Conservation (phyloP, 2,113 vertebrate genomes). For the Corythoichthys haematopterus region DNA sequence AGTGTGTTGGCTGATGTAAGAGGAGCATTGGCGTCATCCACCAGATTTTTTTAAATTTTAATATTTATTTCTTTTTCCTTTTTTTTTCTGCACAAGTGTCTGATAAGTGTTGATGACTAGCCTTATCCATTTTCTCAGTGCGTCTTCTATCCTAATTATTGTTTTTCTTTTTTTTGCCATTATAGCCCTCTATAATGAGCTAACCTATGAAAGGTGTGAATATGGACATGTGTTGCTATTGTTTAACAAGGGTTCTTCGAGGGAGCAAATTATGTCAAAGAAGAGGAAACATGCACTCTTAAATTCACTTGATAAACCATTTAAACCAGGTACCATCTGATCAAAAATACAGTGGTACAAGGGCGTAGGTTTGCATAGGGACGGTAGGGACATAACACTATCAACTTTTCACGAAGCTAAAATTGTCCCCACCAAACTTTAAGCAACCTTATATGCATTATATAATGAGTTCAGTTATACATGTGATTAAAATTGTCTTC, state of each 20-base stretch:
- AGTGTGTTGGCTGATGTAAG: neutral
- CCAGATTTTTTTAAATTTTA: neutral
- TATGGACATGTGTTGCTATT: neutral
- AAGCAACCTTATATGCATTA: no score
- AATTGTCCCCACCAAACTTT: no score
- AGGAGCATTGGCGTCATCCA: neutral
- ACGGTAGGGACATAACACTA: no score
- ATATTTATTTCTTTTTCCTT: neutral
- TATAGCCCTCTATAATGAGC: constrained; percentile 10
- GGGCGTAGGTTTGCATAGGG: no score
- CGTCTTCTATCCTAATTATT: constrained; percentile 7
- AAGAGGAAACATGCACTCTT: neutral
- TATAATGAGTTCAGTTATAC: no score
- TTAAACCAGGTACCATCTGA: no score
- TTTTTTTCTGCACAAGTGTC: neutral
- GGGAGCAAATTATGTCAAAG: neutral
- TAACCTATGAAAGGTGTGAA: constrained; percentile 13
- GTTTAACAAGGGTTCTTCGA: neutral
- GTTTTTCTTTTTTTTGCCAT: neutral
- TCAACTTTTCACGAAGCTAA: no score
- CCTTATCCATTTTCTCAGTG: neutral
- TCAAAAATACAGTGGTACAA: no score
- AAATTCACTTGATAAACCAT: neutral
- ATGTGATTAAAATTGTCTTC: no score
- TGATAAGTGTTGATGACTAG: neutral